Evolutionary conservation across 2,797 vertebrate species (phyloP), one percentile per base, ranked within the genome.

Genomic region (Danio tinwini): DNA sequence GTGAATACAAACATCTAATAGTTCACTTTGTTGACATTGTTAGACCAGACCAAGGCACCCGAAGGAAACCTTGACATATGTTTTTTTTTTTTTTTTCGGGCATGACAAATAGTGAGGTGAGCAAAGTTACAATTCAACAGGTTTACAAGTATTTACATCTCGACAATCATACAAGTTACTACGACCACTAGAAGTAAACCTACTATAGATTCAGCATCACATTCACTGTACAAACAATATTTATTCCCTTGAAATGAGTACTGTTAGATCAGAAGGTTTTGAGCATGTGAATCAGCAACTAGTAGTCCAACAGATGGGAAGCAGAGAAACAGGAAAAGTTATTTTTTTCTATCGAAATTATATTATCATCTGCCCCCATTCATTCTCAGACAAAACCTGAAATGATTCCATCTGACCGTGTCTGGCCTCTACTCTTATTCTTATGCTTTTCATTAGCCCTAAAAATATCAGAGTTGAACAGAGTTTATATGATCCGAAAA

Each of bases 401-500:
- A 53, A 78, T 14, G 14, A 13, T 16, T 74, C 63, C 29, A 53
- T 40, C 39, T 11, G 59, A 40, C 75, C 40, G 14, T 40, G 45
- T 73, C 69, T 73, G 76, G 16, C 45, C 19, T 75, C 71, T 55
- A 21, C 2, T 39, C 50, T 21, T 42, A 56, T 58, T 29, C 44
- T 73, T 12, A 49, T 17, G 29, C 47, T 37, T 80, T 61, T 74
- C 21, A 74, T 70, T 65, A 77, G 69, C 76, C 72, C 80, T 80
- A 74, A 74, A 75, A 69, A 62, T 47, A 49, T 70, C 80, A 55
- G 50, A 81, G 29, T 29, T 42, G 50, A 94, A 86, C 76, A 90
- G 90, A 14, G 91, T 95, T 96, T 68, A 8, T 82, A 50, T 21
- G 3, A 74, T 67, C 53, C 55, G 12, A 7, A 64, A 68, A 71